Evolutionary conservation across 2,888 invertebrate genomes (phyloP), one percentile per base, ranked within the genome.

Genomic region (Lithophane semibrunnea): DNA sequence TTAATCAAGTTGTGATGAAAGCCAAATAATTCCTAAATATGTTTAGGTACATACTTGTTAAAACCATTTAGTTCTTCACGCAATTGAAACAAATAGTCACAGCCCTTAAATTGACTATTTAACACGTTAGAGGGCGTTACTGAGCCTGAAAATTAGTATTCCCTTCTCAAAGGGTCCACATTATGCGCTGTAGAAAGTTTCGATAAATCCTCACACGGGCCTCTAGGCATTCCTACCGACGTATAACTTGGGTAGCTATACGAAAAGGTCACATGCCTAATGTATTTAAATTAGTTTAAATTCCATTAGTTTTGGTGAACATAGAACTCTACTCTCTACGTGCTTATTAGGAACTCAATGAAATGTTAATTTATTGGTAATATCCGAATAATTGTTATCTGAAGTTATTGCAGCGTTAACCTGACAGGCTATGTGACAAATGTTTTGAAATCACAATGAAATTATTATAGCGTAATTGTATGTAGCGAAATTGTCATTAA

Each of bases 201-300:
- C 83, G 80, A 88, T 86, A 89, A 89, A 88, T 89, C 86, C 87
- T 85, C 80, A 77, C 75, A 81, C 73, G 79, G 77, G 82, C 85
- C 86, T 85, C 78, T 72, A 82, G 75, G 73, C 71, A 71, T 79
- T 81, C 75, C 67, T 69, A 80, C 78, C 77, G 79, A 80, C 79
- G 75, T 85, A 70, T 70, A 73, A 67, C 66, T 84, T 71, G 66
- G 60, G 61, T 83, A 73, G 60, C 61, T 75, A 77, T 65, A 67
- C 47, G 82, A 77, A 80, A 87, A 89, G 89, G 89, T 86, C 84
- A 69, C 73, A 80, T 77, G 69, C 75, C 71, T 84, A 84, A 86
- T 86, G 79, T 89, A 86, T 88, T 86, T 84, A 88, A 89, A 89
- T 86, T 84, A 82, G 80, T 89, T 87, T 75, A 82, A 85, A 82